Conservation (phyloP, 2,888 invertebrate species). For the Achlya flavicornis region DNA sequence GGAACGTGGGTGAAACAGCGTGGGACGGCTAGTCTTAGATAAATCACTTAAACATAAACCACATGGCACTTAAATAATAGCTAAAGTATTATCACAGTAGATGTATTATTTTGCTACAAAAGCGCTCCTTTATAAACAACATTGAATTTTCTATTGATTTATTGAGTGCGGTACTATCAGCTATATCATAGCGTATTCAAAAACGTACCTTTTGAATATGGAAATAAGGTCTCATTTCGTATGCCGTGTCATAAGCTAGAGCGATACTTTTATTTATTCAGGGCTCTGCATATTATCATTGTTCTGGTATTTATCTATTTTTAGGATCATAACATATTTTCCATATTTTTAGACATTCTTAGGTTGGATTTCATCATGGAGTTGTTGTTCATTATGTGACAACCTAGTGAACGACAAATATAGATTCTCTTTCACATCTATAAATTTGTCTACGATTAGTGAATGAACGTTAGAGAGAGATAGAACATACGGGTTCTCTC, state of each 20-base stretch:
- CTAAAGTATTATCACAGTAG: too few species aligned
- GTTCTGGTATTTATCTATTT: not conserved
- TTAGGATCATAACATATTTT: not conserved
- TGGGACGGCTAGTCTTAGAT: too few species aligned
- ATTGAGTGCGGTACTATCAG: not conserved
- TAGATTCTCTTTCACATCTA: too few species aligned
- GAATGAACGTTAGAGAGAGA: too few species aligned
- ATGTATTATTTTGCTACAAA: not conserved
- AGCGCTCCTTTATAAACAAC: not conserved
- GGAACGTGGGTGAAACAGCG: too few species aligned
- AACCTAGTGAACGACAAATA: too few species aligned
- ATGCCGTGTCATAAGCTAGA: not conserved
- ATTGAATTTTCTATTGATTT: not conserved
- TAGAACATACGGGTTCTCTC: too few species aligned
- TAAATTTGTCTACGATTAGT: too few species aligned
- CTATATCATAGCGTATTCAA: not conserved
- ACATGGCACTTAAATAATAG: not conserved
- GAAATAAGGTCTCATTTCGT: not conserved
- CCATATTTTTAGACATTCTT: not conserved
- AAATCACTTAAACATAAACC: too few species aligned
- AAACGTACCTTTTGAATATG: not conserved
- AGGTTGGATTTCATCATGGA: too few species aligned
- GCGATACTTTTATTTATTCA: not conserved
- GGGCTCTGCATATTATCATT: not conserved
- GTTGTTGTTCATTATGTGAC: too few species aligned